phyloP scores from a whole-genome alignment of 2,888 invertebrate species.

The Geotrupes spiniger region DNA sequence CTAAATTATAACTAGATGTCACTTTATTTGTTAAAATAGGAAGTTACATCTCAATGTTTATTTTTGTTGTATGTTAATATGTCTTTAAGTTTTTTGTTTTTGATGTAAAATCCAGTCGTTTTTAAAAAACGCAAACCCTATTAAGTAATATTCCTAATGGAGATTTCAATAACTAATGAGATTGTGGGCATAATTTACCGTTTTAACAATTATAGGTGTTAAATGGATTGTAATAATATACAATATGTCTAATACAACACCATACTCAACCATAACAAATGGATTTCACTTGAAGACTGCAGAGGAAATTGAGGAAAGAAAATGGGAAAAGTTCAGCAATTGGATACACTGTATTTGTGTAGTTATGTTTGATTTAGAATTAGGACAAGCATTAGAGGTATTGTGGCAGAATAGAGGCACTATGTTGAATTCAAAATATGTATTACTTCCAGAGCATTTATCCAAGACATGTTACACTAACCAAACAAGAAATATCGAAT shows the following conservation, averaged over 20 bases:
- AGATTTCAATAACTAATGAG: too few relatives aligned
- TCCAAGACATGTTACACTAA: constrained; percentile 73
- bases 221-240: constrained; percentile 13
- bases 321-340: constrained; percentile 77
- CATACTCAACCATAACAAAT: constrained; percentile 13
- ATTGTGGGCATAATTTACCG: too few relatives aligned
- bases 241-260: constrained; percentile 20
- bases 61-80: too few relatives aligned
- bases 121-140: too few relatives aligned
- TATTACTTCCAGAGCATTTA: constrained; percentile 66
- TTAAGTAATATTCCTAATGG: too few relatives aligned
- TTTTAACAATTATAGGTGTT: constrained; percentile 7
- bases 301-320: constrained; percentile 24
- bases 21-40: too few relatives aligned
- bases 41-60: too few relatives aligned
- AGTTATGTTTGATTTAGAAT: constrained; percentile 97
- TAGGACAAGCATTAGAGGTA: constrained; percentile 97
- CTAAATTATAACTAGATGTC: too few relatives aligned
- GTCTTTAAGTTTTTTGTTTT: too few relatives aligned
- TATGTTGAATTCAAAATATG: background rate
- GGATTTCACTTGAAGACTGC: constrained; percentile 22
- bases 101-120: too few relatives aligned
- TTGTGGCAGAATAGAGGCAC: constrained; percentile 14
- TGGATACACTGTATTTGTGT: constrained; percentile 98
- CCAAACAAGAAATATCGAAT: constrained; percentile 85